Evolutionary conservation across 37 sponge, comb jelly and placozoan species (phyloP), one percentile per base, ranked within the genome.

Genomic region (Aplysina aerophoba): DNA sequence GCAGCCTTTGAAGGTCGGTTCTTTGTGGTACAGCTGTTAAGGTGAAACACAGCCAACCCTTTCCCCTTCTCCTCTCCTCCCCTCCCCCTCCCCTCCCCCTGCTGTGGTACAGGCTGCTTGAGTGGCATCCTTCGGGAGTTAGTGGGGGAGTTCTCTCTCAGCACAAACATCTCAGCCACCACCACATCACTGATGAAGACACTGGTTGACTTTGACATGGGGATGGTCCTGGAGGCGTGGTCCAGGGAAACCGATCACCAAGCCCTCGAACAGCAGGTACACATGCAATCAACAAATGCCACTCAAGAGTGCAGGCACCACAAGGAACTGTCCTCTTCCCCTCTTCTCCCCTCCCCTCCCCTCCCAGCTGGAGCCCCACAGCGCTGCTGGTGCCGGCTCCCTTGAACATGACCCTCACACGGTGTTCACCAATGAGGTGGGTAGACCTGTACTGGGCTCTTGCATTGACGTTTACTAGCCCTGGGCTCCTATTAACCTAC

Each of bases 331-430:
- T 44, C 50, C 50, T 11, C 50, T 44, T 44, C 50, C 8, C 50
- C 50, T 8, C 50, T 44, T 11, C 8, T 11, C 50, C 50, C 50
- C 50, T 44, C 50, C 50, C 50, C 27, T 50, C 22, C 19, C 28
- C 12, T 2, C 21, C 28, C 87, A 96, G 92, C 83, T 96, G 28
- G 94, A 91, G 58, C 89, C 85, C 0, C 92, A 91, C 86, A 92
- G 93, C 83, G 94, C 98, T 36, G 85, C 96, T 57, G 98, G 98
- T 6, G 95, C 98, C 3, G 96, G 95, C 5, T 92, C 98, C 12
- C 78, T 98, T 44, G 98, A 98, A 82, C 98, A 98, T 80, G 98
- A 98, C 59, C 67, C 89, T 44, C 50, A 44, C 50, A 44, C 50
- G 8, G 3, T 44, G 50, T 44, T 44, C 50, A 44, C 50, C 8